phyloP scores from a whole-genome alignment of 2,797 vertebrate genomes.

The Monodelphis domestica region DNA sequence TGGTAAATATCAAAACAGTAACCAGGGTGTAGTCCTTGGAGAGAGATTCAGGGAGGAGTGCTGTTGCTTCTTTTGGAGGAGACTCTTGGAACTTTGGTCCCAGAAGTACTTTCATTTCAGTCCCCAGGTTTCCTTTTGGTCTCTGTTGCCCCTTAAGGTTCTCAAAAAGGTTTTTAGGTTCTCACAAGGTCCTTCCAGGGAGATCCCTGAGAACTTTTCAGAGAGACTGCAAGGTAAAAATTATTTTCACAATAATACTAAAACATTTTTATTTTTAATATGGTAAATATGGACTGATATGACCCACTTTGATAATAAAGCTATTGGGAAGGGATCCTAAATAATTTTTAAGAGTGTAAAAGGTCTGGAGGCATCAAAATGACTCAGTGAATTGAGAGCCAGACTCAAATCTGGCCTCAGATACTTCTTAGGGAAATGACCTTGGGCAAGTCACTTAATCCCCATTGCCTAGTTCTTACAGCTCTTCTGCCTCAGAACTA shows the following conservation, averaged over 20 bases:
- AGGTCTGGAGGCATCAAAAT: too few species aligned
- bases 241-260: background rate
- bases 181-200: background rate
- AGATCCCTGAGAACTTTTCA: background rate
- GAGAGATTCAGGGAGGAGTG: background rate
- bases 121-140: background rate
- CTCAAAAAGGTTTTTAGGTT: background rate
- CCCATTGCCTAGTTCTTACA: too few species aligned
- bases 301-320: background rate
- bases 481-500: too few species aligned
- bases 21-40: background rate
- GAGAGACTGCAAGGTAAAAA: background rate
- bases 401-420: too few species aligned
- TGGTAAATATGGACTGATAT: background rate
- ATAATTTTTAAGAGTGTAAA: background rate
- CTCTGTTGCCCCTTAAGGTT: background rate
- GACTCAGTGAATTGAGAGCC: too few species aligned
- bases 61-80: background rate
- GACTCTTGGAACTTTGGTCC: background rate
- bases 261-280: background rate
- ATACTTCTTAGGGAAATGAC: too few species aligned
- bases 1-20: background rate
- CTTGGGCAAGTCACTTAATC: too few species aligned
- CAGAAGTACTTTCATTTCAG: background rate
- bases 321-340: background rate